A percentile compares a stretch with the other conserved stretches of the same genome.
Conservation (phyloP, 2,797 vertebrate species). For the Podargus strigoides region DNA sequence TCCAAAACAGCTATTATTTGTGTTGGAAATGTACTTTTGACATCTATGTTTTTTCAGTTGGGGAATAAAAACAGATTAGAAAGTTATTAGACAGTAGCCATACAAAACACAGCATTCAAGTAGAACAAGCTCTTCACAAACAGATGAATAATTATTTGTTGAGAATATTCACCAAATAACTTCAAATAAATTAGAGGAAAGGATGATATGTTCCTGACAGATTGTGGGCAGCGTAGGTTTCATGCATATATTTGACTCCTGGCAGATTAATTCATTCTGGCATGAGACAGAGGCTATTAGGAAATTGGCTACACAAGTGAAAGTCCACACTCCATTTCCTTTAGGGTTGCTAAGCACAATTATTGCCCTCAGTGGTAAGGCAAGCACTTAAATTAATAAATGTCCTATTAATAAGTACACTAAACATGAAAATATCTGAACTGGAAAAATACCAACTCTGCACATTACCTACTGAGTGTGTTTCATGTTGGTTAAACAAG, state of each 20-base stretch:
- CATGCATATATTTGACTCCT: background rate
- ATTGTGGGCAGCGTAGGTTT: background rate
- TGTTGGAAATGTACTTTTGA: background rate
- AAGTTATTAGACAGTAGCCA: background rate
- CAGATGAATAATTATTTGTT: background rate
- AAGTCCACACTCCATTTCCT: conserved; percentile 40
- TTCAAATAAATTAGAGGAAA: background rate
- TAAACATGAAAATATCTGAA: conserved; percentile 27
- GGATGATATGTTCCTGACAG: background rate
- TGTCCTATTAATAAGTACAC: conserved; percentile 37
- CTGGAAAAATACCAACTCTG: background rate
- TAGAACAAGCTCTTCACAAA: background rate
- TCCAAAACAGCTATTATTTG: background rate
- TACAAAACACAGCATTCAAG: background rate
- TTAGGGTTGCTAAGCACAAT: conserved; percentile 28
- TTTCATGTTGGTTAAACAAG: background rate
- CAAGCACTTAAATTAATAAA: conserved; percentile 46
- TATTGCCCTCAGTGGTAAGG: conserved; percentile 29
- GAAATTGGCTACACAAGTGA: background rate
- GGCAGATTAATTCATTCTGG: background rate
- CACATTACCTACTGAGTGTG: background rate
- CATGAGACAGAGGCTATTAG: background rate
- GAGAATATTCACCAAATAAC: background rate
- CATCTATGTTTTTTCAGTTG: background rate
- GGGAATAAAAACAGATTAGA: background rate